A percentile compares a stretch with the other conserved stretches of the same genome.
These are phyloP conservation scores for Dryomyza anilis DNA, from an alignment of 2,888 invertebrate species.

Conservation along the genomic window DNA sequence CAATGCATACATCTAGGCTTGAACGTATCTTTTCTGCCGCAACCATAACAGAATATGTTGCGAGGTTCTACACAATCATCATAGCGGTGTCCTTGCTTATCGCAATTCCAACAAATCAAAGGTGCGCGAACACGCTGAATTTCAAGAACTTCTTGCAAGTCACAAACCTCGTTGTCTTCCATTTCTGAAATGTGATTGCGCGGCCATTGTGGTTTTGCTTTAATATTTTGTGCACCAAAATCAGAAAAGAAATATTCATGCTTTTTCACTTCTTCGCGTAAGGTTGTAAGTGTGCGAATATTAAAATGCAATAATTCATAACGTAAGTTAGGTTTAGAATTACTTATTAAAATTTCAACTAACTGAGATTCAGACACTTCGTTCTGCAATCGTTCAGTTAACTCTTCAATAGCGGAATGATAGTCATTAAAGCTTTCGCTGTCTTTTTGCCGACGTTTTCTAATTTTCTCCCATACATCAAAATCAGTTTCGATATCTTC, in stretches of 20 bases:
- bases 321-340: background rate
- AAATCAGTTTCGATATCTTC: background rate
- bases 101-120: too few species aligned
- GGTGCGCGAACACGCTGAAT: too few species aligned
- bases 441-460: background rate
- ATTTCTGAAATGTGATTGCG: background rate
- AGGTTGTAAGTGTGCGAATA: too few species aligned
- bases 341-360: background rate
- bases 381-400: too few species aligned
- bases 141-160: background rate
- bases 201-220: background rate
- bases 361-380: background rate
- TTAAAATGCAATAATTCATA: background rate
- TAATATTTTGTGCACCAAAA: background rate
- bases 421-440: background rate
- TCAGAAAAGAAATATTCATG: background rate
- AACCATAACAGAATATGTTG: background rate
- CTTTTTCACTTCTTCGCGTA: background rate
- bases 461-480: background rate
- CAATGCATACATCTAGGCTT: background rate
- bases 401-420: too few species aligned
- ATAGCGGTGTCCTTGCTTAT: background rate
- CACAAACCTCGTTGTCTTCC: background rate
- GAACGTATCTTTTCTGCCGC: background rate
- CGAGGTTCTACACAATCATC: background rate